Evolutionary conservation across 2,888 invertebrate genomes (phyloP).

Genomic region (Trissonchulus latispiculum): DNA sequence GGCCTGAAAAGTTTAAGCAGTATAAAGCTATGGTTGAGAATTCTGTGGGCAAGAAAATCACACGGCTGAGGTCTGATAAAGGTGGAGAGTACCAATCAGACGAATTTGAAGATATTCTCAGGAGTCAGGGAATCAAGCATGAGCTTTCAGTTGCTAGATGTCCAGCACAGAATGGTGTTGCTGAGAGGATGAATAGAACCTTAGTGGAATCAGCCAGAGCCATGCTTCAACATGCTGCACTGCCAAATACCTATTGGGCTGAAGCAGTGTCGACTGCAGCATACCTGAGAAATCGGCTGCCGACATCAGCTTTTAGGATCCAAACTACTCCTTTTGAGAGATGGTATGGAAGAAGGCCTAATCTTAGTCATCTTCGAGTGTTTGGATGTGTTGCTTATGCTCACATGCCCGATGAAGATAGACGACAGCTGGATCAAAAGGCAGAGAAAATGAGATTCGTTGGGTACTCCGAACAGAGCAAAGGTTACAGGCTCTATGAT

Average conservation of each 20-base stretch:
- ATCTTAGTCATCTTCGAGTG: constrained; percentile 19
- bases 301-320: constrained; percentile 24
- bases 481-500: constrained; percentile 22
- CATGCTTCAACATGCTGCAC: constrained; percentile 33
- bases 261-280: constrained; percentile 34
- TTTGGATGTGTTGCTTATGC: constrained; percentile 26
- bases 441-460: constrained; percentile 17
- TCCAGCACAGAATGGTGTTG: not conserved
- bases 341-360: constrained; percentile 21
- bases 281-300: constrained; percentile 33
- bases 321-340: constrained; percentile 23
- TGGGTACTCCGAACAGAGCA: constrained; percentile 10
- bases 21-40: not conserved
- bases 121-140: not conserved
- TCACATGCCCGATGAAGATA: constrained; percentile 23
- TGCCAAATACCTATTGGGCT: constrained; percentile 34
- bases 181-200: constrained; percentile 29
- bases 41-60: not conserved
- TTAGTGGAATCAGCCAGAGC: constrained; percentile 37
- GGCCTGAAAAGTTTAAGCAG: not conserved
- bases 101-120: not conserved
- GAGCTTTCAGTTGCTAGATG: not conserved
- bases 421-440: not conserved
- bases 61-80: not conserved
- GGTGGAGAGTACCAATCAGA: not conserved